Percentiles rank a stretch among this genome's conserved stretches.
Evolutionary conservation across 2,113 vertebrate species (phyloP).

Genomic region (Cheilinus undulatus): DNA sequence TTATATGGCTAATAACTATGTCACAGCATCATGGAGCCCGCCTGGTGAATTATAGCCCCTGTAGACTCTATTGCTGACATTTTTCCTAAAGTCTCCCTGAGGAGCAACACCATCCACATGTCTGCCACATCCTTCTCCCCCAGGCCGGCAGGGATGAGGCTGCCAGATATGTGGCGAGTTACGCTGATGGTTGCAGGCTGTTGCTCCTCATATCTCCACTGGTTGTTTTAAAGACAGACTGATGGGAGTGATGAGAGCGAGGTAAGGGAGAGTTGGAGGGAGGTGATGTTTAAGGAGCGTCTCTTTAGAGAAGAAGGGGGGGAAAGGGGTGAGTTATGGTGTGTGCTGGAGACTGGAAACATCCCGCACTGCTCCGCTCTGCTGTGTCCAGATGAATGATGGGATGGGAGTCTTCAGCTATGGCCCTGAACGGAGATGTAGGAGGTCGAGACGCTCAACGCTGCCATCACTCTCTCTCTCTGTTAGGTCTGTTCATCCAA

Average conservation of each 20-base stretch:
- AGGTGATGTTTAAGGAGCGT: conserved; percentile 56
- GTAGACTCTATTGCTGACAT: conserved; percentile 58
- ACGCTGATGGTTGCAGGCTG: conserved; percentile 44
- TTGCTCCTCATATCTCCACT: conserved; percentile 43
- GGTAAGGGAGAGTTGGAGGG: conserved; percentile 23
- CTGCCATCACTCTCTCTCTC: conserved; percentile 33
- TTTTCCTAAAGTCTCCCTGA: conserved; percentile 65
- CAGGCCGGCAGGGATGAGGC: conserved; percentile 26
- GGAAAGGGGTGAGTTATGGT: conserved; percentile 66
- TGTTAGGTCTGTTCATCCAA: conserved; percentile 22
- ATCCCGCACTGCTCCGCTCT: conserved; percentile 37
- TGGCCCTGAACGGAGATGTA: conserved; percentile 38
- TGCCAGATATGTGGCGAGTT: conserved; percentile 38
- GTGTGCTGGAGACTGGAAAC: conserved; percentile 63
- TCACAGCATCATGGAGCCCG: conserved; percentile 57
- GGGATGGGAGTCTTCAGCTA: conserved; percentile 47
- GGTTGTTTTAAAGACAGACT: conserved; percentile 71
- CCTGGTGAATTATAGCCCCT: conserved; percentile 59
- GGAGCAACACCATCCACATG: conserved; percentile 53
- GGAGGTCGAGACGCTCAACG: conserved; percentile 32
- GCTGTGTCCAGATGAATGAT: conserved; percentile 61
- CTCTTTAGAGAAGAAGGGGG: conserved; percentile 51
- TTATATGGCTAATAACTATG: conserved; percentile 77
- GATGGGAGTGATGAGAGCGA: conserved; percentile 60
- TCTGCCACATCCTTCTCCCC: conserved; percentile 49